Evolutionary conservation across 2,797 vertebrate genomes (phyloP).

Genomic region (Anisognathus igniventris): DNA sequence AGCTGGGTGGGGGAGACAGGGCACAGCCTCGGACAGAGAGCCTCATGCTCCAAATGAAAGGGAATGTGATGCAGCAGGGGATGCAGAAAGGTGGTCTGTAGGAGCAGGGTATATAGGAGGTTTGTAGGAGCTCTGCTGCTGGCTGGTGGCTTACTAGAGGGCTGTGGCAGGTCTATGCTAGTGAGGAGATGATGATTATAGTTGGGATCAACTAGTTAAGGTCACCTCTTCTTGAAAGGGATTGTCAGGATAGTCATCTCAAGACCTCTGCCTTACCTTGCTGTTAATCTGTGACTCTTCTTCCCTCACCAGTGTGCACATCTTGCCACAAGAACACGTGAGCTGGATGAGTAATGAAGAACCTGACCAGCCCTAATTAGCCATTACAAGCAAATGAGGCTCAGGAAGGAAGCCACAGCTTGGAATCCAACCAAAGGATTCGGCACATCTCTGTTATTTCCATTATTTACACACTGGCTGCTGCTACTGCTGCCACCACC

Average conservation of each 20-base stretch:
- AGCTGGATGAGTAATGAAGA: constrained; percentile 49
- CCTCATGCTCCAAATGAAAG: not conserved
- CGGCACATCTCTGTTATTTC: constrained; percentile 18
- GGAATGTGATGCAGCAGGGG: not conserved
- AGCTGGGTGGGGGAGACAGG: not conserved
- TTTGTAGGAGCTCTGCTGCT: not conserved
- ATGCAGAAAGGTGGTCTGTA: not conserved
- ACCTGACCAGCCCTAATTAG: constrained; percentile 54
- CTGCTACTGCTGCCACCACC: not conserved
- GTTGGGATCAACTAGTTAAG: not conserved
- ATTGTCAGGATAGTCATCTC: not conserved
- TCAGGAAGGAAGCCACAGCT: constrained; percentile 2
- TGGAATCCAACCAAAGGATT: constrained; percentile 29
- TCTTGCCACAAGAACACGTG: not conserved
- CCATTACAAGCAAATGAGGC: constrained; percentile 57
- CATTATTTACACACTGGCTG: not conserved
- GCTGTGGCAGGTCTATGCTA: not conserved
- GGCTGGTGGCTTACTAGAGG: not conserved
- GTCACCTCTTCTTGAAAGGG: not conserved
- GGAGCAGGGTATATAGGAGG: not conserved
- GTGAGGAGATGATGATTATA: not conserved
- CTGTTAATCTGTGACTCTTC: not conserved
- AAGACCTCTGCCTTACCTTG: not conserved
- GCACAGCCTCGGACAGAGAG: not conserved
- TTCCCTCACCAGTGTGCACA: not conserved